Evolutionary conservation across 1,140 invertebrate species (phyloP).

Genomic region (Drosophila pallidifrons): DNA sequence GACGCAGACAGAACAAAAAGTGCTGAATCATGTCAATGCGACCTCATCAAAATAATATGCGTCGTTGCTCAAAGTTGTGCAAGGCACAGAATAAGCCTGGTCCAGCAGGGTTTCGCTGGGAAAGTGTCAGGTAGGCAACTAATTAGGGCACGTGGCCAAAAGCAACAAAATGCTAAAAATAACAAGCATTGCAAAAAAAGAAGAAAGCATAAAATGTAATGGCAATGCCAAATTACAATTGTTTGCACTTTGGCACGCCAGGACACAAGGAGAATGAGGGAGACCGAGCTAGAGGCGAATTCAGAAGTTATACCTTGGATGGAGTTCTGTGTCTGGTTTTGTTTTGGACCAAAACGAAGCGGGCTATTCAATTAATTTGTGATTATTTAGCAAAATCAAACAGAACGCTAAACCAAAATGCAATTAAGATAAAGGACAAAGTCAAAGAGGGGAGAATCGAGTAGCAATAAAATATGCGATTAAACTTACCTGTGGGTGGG

Average conservation of each 20-base stretch:
- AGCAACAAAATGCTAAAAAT: constrained; percentile 32
- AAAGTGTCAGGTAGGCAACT: constrained; percentile 46
- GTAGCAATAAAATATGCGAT: constrained; percentile 11
- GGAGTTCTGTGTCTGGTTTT: constrained; percentile 10
- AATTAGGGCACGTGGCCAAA: constrained; percentile 61
- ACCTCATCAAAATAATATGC: constrained; percentile 67
- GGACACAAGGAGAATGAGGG: background rate
- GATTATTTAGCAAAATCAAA: constrained; percentile 56
- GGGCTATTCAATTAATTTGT: constrained; percentile 56
- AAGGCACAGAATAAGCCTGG: background rate
- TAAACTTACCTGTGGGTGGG: constrained; percentile 11
- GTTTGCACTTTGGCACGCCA: constrained; percentile 51
- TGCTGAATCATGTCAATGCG: constrained; percentile 57
- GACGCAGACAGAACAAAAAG: background rate
- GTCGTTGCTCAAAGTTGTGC: constrained; percentile 23
- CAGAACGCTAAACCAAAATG: constrained; percentile 35
- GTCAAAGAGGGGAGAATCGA: constrained; percentile 21
- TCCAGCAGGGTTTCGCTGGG: background rate
- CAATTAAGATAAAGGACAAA: constrained; percentile 36
- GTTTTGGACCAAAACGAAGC: constrained; percentile 26
- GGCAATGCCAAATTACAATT: constrained; percentile 57
- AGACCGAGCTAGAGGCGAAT: background rate
- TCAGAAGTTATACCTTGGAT: background rate
- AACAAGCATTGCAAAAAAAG: constrained; percentile 14
- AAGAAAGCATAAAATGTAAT: constrained; percentile 47